phyloP scores from a whole-genome alignment of 2,888 invertebrate species.

The Melanostoma scalare region DNA sequence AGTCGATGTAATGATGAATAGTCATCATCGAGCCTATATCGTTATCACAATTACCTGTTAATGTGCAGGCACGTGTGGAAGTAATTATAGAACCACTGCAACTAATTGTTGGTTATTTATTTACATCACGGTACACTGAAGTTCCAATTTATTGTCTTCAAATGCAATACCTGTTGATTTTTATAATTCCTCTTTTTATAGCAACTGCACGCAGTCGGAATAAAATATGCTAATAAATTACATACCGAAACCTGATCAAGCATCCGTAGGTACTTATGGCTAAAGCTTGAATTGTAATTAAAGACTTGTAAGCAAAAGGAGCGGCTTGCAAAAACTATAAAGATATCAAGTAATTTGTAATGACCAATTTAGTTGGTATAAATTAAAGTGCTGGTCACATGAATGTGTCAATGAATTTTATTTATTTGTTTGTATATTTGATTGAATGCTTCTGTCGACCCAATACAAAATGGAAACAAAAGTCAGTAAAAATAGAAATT shows the following conservation, averaged over 20 bases:
- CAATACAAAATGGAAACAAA: neutral
- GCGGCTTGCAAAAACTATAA: neutral
- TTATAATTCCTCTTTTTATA: constrained; percentile 13
- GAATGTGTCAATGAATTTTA: neutral
- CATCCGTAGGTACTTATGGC: neutral
- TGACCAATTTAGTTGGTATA: neutral
- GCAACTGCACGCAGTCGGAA: constrained; percentile 12
- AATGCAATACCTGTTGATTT: constrained; percentile 22
- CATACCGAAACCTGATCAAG: constrained; percentile 6
- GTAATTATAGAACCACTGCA: neutral
- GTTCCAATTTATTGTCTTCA: neutral
- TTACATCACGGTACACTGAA: neutral
- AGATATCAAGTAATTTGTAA: neutral
- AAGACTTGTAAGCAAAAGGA: neutral
- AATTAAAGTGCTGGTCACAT: neutral
- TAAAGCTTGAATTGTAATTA: neutral
- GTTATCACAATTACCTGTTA: neutral
- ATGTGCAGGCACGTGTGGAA: neutral
- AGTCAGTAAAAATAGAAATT: too few relatives aligned
- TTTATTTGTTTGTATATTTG: neutral
- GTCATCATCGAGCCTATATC: neutral
- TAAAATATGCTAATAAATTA: constrained; percentile 19
- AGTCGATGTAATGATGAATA: neutral
- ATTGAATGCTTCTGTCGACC: neutral
- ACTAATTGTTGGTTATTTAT: constrained; percentile 10